Percentiles rank a stretch among this genome's conserved stretches.
Evolutionary conservation across 2,113 vertebrate genomes (phyloP).

Genomic region (Coturnix japonica): DNA sequence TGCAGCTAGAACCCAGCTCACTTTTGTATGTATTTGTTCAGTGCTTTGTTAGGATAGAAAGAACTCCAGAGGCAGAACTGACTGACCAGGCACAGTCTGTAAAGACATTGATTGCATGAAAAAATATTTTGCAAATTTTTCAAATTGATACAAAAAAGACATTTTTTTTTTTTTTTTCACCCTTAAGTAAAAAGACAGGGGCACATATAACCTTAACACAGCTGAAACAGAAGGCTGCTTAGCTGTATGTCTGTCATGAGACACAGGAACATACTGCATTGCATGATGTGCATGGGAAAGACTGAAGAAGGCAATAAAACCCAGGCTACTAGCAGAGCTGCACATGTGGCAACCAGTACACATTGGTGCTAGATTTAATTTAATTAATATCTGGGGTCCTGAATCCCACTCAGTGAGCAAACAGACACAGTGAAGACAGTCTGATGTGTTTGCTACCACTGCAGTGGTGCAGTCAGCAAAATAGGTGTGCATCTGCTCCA

Average conservation of each 20-base stretch:
- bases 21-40: not conserved
- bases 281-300: not conserved
- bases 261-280: not conserved
- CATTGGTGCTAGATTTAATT: not conserved
- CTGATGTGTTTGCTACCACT: fast-evolving
- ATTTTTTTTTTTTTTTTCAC: not conserved
- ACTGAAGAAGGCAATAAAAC: not conserved
- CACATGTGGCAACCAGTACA: not conserved
- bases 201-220: not conserved
- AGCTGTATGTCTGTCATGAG: not conserved
- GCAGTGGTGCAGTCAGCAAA: not conserved
- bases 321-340: not conserved
- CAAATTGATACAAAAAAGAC: not conserved
- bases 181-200: not conserved
- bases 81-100: not conserved
- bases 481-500: fast-evolving
- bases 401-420: not conserved
- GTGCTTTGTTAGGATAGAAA: not conserved
- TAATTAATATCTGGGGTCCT: not conserved
- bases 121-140: not conserved
- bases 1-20: not conserved
- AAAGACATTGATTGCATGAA: not conserved
- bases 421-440: not conserved
- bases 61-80: not conserved
- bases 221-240: not conserved